Evolutionary conservation across 2,888 invertebrate species (phyloP).

Genomic region (Dendrolimus houi): DNA sequence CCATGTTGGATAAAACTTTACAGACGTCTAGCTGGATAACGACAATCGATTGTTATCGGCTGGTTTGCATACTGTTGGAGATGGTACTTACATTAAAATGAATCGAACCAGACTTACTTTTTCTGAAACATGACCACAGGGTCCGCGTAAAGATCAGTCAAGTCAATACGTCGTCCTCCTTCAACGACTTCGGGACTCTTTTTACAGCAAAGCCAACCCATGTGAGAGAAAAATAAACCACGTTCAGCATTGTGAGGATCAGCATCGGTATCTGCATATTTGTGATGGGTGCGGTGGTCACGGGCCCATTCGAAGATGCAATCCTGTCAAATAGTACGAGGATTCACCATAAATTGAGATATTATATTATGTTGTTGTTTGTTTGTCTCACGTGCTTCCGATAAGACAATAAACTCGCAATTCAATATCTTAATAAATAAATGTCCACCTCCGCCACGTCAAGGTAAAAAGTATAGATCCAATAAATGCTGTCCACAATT

Average conservation of each 20-base stretch:
- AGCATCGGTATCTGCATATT: constrained; percentile 91
- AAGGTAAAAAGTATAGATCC: too few relatives aligned
- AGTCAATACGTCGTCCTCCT: constrained; percentile 88
- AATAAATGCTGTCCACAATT: too few relatives aligned
- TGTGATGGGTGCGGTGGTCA: constrained; percentile 90
- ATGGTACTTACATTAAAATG: too few relatives aligned
- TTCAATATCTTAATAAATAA: too few relatives aligned
- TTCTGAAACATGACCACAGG: constrained; percentile 91
- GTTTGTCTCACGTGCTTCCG: too few relatives aligned
- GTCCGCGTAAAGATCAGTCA: constrained; percentile 89
- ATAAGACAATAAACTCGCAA: too few relatives aligned
- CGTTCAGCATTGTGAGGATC: constrained; percentile 93
- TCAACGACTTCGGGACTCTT: constrained; percentile 91
- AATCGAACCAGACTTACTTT: constrained; percentile 73
- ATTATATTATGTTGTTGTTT: too few relatives aligned
- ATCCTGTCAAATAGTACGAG: constrained; percentile 52
- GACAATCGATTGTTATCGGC: not conserved
- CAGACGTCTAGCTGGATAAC: not conserved
- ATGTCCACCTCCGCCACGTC: too few relatives aligned
- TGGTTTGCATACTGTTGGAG: not conserved
- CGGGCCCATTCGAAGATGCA: constrained; percentile 81
- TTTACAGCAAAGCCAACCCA: constrained; percentile 93
- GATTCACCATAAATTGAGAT: too few relatives aligned
- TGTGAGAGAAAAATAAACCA: constrained; percentile 96
- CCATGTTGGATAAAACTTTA: not conserved